Conservation (phyloP, 2,797 vertebrate genomes). For the Acrossocheilus fasciatus region DNA sequence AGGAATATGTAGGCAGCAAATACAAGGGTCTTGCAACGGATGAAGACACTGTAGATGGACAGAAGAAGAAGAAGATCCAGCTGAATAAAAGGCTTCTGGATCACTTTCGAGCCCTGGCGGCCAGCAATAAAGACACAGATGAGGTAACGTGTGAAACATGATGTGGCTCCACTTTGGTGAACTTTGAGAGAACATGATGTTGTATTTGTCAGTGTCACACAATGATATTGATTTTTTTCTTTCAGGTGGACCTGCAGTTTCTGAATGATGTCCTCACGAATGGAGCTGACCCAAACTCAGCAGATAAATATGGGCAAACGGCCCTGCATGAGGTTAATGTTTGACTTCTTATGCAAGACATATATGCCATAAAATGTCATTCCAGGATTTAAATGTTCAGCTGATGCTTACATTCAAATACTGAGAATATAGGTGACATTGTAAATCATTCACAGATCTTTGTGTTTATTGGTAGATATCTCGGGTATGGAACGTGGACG, state of each 20-base stretch:
- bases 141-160: slow-evolving; percentile 57
- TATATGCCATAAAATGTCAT: background rate
- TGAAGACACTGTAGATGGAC: slow-evolving; percentile 57
- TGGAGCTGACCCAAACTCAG: slow-evolving; percentile 68
- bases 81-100: slow-evolving; percentile 65
- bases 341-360: background rate
- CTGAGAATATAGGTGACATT: background rate
- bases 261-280: slow-evolving; percentile 63
- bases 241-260: slow-evolving; percentile 64
- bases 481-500: slow-evolving; percentile 74
- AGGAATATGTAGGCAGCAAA: slow-evolving; percentile 49
- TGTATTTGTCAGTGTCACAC: background rate
- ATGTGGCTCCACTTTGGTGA: background rate
- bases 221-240: slow-evolving; percentile 15
- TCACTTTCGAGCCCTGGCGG: slow-evolving; percentile 72
- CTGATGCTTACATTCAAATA: background rate
- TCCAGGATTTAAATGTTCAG: background rate
- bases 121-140: slow-evolving; percentile 68
- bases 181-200: background rate
- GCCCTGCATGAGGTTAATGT: slow-evolving; percentile 70
- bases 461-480: slow-evolving; percentile 67
- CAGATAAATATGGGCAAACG: slow-evolving; percentile 71
- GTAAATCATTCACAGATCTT: background rate
- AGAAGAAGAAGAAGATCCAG: slow-evolving; percentile 35
- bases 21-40: slow-evolving; percentile 72